Conservation (phyloP, 1,140 invertebrate genomes). For the Aphaenogaster ashmeadi region DNA sequence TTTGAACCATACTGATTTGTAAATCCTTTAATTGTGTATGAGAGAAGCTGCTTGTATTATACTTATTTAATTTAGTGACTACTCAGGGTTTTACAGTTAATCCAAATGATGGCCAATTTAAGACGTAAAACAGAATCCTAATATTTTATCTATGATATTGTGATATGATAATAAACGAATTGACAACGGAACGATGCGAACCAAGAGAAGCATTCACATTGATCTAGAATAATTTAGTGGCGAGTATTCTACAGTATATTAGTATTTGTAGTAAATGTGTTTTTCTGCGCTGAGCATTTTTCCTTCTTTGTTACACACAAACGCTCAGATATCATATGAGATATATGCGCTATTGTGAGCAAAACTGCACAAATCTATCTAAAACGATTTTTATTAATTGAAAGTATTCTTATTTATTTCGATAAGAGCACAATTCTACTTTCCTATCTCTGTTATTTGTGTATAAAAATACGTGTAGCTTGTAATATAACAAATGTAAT, state of each 20-base stretch:
- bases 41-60: conserved; percentile 1
- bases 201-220: conserved; percentile 11
- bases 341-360: background rate
- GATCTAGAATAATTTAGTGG: conserved; percentile 5
- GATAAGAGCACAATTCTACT: conserved; percentile 18
- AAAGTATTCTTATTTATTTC: background rate
- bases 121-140: conserved; percentile 37
- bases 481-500: conserved; percentile 38
- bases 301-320: background rate
- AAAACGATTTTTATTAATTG: conserved; percentile 5
- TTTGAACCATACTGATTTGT: conserved; percentile 16
- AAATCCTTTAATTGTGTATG: background rate
- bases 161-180: conserved; percentile 45
- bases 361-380: background rate
- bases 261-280: background rate
- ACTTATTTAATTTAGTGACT: conserved; percentile 41
- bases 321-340: background rate
- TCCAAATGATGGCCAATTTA: conserved; percentile 44
- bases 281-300: background rate
- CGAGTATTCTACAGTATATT: background rate
- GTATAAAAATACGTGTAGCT: conserved; percentile 19
- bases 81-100: conserved; percentile 57
- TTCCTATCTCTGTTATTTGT: conserved; percentile 20
- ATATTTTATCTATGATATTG: conserved; percentile 56
- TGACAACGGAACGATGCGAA: background rate